Conservation (phyloP, 2,888 invertebrate species). For the Noctua pronuba region DNA sequence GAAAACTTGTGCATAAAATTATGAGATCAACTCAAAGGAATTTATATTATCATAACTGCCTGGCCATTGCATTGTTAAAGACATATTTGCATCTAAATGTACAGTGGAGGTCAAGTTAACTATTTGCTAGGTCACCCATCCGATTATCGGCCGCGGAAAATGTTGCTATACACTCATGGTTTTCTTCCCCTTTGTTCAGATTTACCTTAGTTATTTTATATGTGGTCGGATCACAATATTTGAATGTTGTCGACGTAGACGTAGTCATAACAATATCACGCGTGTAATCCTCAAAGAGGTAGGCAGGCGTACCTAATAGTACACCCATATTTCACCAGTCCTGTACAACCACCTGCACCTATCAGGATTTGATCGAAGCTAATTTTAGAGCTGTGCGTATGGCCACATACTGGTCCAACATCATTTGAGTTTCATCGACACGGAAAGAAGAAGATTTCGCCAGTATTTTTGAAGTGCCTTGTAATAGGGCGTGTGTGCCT, state of each 20-base stretch:
- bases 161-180: background rate
- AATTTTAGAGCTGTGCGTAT: too few species aligned
- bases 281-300: background rate
- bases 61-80: conserved; percentile 60
- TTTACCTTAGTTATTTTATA: background rate
- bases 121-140: conserved; percentile 58
- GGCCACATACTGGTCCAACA: too few species aligned
- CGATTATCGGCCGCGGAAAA: conserved; percentile 21
- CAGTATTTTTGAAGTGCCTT: background rate
- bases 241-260: background rate
- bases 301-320: too few species aligned
- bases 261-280: background rate
- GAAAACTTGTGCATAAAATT: conserved; percentile 54
- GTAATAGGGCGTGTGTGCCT: background rate
- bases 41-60: conserved; percentile 58
- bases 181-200: background rate
- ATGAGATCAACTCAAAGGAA: conserved; percentile 64
- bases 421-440: too few species aligned
- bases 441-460: too few species aligned
- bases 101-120: conserved; percentile 53
- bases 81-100: conserved; percentile 66
- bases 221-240: background rate
- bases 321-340: too few species aligned
- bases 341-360: too few species aligned
- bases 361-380: too few species aligned